Conservation (phyloP, 2,113 vertebrate species). For the Coptodon rendalli region DNA sequence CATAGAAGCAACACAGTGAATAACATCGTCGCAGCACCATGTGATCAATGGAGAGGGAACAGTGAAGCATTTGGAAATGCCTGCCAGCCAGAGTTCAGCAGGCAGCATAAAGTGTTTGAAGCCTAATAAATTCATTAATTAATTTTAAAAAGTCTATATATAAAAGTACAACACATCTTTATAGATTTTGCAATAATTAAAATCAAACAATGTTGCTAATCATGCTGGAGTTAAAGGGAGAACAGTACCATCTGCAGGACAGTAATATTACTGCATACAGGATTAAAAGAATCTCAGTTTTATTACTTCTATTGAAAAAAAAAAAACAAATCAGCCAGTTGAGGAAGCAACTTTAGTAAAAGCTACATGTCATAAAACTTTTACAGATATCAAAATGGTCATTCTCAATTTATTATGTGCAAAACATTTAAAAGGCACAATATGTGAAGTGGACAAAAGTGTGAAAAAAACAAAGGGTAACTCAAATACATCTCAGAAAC, state of each 20-base stretch:
- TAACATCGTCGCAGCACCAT: conserved; percentile 33
- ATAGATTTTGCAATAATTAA: neutral
- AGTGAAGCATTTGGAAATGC: neutral
- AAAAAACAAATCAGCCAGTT: accelerated
- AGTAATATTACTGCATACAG: neutral
- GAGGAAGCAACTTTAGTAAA: neutral
- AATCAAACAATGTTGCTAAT: neutral
- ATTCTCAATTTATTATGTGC: neutral
- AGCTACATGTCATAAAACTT: neutral
- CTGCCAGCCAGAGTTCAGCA: neutral
- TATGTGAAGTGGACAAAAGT: neutral
- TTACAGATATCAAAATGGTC: neutral
- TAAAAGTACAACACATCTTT: neutral
- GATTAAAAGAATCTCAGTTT: neutral
- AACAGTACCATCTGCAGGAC: conserved; percentile 39
- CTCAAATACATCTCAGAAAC: neutral
- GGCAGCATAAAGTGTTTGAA: neutral
- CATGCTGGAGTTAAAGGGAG: neutral
- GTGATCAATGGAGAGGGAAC: conserved; percentile 9
- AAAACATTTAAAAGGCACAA: neutral
- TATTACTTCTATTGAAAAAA: neutral
- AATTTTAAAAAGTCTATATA: neutral
- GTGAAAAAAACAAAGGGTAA: neutral
- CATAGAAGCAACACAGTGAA: conserved; percentile 13
- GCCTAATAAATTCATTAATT: neutral